Evolutionary conservation across 2,113 vertebrate genomes (phyloP), one percentile per base, ranked within the genome.

Genomic region (Pardalotus punctatus): DNA sequence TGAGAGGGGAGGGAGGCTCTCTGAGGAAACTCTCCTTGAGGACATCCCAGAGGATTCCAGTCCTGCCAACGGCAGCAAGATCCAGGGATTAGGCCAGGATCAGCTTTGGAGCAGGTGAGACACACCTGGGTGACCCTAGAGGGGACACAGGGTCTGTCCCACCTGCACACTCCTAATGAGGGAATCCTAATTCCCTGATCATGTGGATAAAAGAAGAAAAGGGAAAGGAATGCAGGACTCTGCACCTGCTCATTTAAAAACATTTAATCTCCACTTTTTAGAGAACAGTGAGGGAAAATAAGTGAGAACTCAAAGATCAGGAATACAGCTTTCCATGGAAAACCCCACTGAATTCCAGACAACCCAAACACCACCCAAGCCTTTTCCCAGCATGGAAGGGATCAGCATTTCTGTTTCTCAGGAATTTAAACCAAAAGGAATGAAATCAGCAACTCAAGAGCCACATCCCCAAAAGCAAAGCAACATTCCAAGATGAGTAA

Each of bases 61-160:
- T 22, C 96, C 98, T 97, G 96, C 61, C 61, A 81, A 85, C 18
- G 12, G 67, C 81, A 36, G 23, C n/a, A 23, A 84, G 22, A 23
- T 3, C 15, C 33, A 31, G 81, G 2, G 8, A 6, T 40, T 35
- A 27, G 33, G 22, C 17, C 17, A 35, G 43, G 3, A 13, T 10
- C 50, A 25, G 57, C 53, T 8, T 29, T 40, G 28, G 31, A 20
- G 16, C 33, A 20, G 40, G 64, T 5, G n/a, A 54, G 36, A 60
- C 14, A 45, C 47, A 9, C 7, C 28, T 1, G 40, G 4, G 42
- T 23, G 38, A 54, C 77, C 50, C 53, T 33, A 79, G 17, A 58
- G 43, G 36, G 36, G 54, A 47, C 24, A 53, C 13, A 3, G 29
- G n/a, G 56, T 18, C 53, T 48, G 51, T 8, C 31, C 33, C 31